Evolutionary conservation across 2,113 vertebrate genomes (phyloP).

Genomic region (Colossoma macropomum): DNA sequence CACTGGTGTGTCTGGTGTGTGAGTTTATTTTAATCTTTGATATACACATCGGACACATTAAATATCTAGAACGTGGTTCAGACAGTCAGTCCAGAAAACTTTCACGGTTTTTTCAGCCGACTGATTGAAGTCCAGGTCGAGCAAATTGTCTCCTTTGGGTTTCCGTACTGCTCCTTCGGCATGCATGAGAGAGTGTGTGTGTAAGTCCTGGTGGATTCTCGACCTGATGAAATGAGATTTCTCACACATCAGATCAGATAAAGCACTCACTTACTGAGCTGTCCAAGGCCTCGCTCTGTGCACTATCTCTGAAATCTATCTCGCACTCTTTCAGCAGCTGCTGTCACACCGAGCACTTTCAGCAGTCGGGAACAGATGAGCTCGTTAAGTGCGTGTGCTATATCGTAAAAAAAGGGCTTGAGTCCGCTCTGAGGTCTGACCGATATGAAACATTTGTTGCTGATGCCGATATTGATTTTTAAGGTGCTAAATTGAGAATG

Average conservation of each 20-base stretch:
- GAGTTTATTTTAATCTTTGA: not conserved
- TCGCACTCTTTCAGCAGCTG: constrained; percentile 2
- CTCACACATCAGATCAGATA: constrained; percentile 27
- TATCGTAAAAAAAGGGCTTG: not conserved
- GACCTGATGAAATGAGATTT: constrained; percentile 23
- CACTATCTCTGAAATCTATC: not conserved
- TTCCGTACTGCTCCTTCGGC: not conserved
- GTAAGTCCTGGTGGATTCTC: not conserved
- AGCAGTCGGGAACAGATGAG: constrained; percentile 1
- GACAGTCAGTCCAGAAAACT: not conserved
- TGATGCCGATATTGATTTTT: not conserved
- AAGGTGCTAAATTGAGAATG: not conserved
- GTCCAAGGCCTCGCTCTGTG: not conserved
- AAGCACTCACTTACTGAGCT: not conserved
- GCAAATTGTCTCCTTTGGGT: not conserved
- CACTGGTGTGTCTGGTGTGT: no score
- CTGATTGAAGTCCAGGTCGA: not conserved
- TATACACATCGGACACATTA: not conserved
- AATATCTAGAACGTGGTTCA: not conserved
- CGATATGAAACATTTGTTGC: not conserved
- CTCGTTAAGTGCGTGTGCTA: not conserved
- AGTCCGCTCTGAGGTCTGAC: not conserved
- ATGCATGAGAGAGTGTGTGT: not conserved
- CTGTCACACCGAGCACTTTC: constrained; percentile 28
- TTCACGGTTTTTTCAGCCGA: not conserved